phyloP scores from a whole-genome alignment of 2,797 vertebrate species.

The Fundulus diaphanus region DNA sequence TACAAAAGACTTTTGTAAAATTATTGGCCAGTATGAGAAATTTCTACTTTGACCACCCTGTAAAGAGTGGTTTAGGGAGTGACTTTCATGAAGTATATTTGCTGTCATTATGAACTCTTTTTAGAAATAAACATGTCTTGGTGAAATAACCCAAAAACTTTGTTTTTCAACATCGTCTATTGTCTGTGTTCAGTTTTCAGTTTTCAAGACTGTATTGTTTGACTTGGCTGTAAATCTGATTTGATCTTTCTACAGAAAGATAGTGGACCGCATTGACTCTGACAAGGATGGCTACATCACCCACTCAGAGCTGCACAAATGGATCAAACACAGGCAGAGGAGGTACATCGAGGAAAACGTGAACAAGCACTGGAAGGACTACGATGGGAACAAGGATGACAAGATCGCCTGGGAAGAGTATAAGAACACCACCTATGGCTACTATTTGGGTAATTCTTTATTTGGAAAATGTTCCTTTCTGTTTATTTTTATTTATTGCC shows the following conservation, averaged over 20 bases:
- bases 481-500: too few species aligned
- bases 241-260: slow-evolving; percentile 76
- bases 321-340: slow-evolving; percentile 92
- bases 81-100: not conserved
- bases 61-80: too few species aligned
- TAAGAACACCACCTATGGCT: slow-evolving; percentile 91
- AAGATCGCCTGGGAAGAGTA: slow-evolving; percentile 90
- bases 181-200: not conserved
- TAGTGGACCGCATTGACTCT: slow-evolving; percentile 89
- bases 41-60: too few species aligned
- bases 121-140: not conserved
- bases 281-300: slow-evolving; percentile 86
- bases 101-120: not conserved
- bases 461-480: not conserved
- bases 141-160: not conserved
- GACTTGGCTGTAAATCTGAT: not conserved
- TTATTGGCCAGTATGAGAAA: not conserved
- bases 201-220: not conserved
- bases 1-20: not conserved
- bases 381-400: slow-evolving; percentile 86
- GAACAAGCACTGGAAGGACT: slow-evolving; percentile 89
- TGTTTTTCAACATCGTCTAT: not conserved
- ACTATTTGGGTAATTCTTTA: slow-evolving; percentile 77
- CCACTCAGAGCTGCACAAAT: slow-evolving; percentile 85
- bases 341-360: slow-evolving; percentile 90